These are phyloP conservation scores for Slavum lentiscoides DNA, from an alignment of 2,888 invertebrate species.

Conservation along the genomic window DNA sequence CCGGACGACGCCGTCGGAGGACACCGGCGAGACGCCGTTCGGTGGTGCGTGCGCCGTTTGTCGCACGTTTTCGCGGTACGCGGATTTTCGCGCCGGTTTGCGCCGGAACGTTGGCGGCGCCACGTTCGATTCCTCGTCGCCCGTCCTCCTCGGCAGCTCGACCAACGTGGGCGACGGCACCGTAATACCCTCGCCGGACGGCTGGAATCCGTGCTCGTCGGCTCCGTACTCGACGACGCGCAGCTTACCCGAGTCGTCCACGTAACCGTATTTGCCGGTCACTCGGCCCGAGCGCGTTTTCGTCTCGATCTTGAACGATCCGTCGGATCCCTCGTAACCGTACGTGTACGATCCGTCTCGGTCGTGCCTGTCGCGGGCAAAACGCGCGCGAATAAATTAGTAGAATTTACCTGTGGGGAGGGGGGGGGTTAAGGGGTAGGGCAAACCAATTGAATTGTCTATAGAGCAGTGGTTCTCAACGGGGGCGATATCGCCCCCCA, in stretches of 20 bases:
- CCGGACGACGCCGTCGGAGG: no score
- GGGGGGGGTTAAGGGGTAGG: no score
- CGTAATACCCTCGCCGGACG: constrained; percentile 83
- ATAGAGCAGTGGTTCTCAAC: no score
- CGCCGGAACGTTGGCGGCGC: constrained; percentile 76
- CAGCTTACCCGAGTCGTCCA: constrained; percentile 75
- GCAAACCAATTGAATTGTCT: no score
- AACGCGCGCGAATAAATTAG: neutral
- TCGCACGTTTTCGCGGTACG: constrained; percentile 56
- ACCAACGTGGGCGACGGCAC: constrained; percentile 63
- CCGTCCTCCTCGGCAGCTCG: constrained; percentile 58
- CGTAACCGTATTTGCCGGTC: constrained; percentile 85
- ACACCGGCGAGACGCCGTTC: no score
- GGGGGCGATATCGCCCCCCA: no score
- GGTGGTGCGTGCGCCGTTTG: no score
- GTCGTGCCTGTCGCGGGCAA: constrained; percentile 68
- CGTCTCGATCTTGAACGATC: constrained; percentile 87
- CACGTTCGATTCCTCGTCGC: constrained; percentile 75
- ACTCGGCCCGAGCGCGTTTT: constrained; percentile 80
- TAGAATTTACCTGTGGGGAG: no score
- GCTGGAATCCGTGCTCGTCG: constrained; percentile 85
- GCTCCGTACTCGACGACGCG: constrained; percentile 84
- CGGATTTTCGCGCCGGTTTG: constrained; percentile 58
- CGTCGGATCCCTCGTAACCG: constrained; percentile 85
- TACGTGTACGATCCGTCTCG: constrained; percentile 90